Evolutionary conservation across 2,888 invertebrate genomes (phyloP), one percentile per base, ranked within the genome.

Genomic region (Acronicta leporina): DNA sequence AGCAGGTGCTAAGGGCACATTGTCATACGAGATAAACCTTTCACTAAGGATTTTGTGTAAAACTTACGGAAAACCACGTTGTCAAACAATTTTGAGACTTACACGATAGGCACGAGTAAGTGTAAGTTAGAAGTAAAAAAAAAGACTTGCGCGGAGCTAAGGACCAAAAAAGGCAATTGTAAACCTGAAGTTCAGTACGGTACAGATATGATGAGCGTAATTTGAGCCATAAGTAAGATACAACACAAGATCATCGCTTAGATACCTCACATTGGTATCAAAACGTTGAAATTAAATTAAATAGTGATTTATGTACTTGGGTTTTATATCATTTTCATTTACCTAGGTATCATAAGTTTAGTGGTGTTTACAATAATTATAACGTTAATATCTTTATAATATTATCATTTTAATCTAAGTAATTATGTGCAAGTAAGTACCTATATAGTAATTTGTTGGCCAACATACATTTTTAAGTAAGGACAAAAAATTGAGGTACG

Each of bases 1-100:
- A 54, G 75, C 81, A 81, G 82, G 81, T 81, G 81, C 60, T 79
- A 73, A 72, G 68, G 59, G 50, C 68, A 72, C 60, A 80, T 75
- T 81, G 77, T 73, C 57, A 49, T 66, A 67, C 40, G 63, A 76
- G 81, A 82, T 81, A 78, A 79, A 75, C 62, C 50, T 47, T 54
- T 58, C 53, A 44, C 50, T 49, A 47, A 60, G 56, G 53, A 56
- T 48, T 57, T 54, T 14, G 5, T 46, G 2, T 16, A 7, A 40
- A 54, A 35, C 25, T 10, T 13, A 15, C 16, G 5, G 14, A 46
- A 42, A 13, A n/a, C 6, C 2, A 15, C 10, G n/a, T 8, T 16
- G 42, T 7, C 30, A 38, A 0, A 48, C 45, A 14, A 68, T 44
- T 51, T 48, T 59, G 8, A 44, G n/a, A 35, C 41, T 53, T 73